Percentiles rank a stretch among this genome's conserved stretches.
These are phyloP conservation scores for Morelia viridis DNA, from an alignment of 2,797 vertebrate species.

Conservation along the genomic window DNA sequence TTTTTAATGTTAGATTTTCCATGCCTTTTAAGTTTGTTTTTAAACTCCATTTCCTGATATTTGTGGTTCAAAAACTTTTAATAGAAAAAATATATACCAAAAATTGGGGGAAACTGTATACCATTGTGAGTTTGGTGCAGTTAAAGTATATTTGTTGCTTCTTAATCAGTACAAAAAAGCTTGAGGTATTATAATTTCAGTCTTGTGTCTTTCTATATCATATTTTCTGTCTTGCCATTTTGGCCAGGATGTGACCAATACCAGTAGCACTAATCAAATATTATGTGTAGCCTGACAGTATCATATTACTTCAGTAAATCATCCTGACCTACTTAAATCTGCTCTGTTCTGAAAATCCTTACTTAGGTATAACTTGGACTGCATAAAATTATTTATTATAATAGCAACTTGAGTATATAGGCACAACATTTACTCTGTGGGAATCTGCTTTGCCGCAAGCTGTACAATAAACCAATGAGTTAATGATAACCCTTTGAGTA, in stretches of 20 bases:
- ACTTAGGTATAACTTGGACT: accelerated
- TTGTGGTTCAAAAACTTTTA: neutral
- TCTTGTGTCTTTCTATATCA: accelerated
- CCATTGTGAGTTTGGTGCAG: neutral
- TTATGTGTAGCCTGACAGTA: accelerated
- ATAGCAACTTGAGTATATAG: neutral
- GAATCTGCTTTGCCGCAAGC: slow-evolving; percentile 15
- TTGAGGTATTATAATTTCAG: neutral
- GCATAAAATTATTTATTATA: accelerated
- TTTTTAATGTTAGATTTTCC: neutral
- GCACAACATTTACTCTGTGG: neutral
- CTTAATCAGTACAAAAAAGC: neutral
- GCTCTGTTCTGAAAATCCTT: slow-evolving; percentile 1
- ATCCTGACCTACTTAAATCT: neutral
- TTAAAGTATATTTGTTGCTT: neutral
- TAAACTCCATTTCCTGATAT: neutral
- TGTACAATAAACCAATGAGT: slow-evolving; percentile 46
- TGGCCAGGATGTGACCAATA: neutral
- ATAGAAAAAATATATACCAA: neutral
- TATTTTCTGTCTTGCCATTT: neutral
- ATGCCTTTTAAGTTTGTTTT: neutral
- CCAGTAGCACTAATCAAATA: neutral
- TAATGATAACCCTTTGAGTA: slow-evolving; percentile 55
- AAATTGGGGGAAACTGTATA: neutral
- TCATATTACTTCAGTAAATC: neutral